Evolutionary conservation across 2,797 vertebrate genomes (phyloP).

Genomic region (Melanotaenia trifasciata): DNA sequence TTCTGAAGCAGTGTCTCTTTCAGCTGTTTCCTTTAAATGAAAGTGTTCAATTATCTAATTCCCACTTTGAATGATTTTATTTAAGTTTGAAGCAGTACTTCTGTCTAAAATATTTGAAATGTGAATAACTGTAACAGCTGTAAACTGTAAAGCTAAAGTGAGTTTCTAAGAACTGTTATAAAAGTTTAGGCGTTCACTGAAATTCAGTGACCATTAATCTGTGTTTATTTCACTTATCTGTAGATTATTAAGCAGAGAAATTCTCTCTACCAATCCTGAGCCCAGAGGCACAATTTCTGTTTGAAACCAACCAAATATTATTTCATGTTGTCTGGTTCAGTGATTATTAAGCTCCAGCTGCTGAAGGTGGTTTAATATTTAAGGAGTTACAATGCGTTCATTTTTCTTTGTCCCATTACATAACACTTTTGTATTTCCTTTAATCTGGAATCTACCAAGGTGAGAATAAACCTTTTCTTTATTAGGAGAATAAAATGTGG

Average conservation of each 20-base stretch:
- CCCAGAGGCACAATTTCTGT: not conserved
- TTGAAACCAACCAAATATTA: conserved; percentile 7
- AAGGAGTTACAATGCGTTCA: conserved; percentile 20
- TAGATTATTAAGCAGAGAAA: conserved; percentile 1
- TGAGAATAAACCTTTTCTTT: conserved; percentile 15
- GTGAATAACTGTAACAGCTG: no score
- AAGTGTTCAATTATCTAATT: no score
- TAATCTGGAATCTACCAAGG: not conserved
- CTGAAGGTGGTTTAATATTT: conserved; percentile 25
- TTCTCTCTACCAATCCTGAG: not conserved
- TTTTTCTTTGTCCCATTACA: not conserved
- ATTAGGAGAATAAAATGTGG: not conserved
- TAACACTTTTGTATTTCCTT: not conserved
- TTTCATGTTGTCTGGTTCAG: conserved; percentile 35
- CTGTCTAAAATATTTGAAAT: no score
- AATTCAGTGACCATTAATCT: no score
- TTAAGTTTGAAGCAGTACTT: no score
- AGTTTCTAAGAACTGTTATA: no score
- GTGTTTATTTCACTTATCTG: no score
- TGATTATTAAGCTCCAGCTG: conserved; percentile 33
- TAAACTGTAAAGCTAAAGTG: no score
- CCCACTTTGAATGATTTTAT: no score
- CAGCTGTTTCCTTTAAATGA: no score
- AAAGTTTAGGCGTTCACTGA: no score
- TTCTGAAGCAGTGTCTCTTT: no score